Evolutionary conservation across 37 sponge, comb jelly and placozoan species (phyloP), one percentile per base, ranked within the genome.

Genomic region (Oscarella lobularis): DNA sequence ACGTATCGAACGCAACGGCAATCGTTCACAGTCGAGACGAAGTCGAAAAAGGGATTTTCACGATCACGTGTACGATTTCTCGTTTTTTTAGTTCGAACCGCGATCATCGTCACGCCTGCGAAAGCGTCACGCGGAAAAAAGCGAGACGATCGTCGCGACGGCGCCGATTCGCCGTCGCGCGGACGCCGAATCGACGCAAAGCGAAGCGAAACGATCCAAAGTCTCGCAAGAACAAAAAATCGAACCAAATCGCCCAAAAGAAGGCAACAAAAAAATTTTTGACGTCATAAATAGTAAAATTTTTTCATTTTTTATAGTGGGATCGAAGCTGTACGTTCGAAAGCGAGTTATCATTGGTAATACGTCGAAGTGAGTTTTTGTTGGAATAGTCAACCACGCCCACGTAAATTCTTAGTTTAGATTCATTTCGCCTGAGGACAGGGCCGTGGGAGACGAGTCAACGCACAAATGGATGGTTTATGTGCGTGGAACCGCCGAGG

Each of bases 381-480:
- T n/a, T n/a, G n/a, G n/a, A n/a, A n/a, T n/a, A n/a, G n/a, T n/a
- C n/a, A n/a, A n/a, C n/a, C n/a, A n/a, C n/a, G n/a, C n/a, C n/a
- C n/a, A n/a, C n/a, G n/a, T n/a, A n/a, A n/a, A n/a, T n/a, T n/a
- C n/a, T n/a, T n/a, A n/a, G n/a, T 48, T 27, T 20, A 48, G 71
- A 35, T 68, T 68, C 55, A 74, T 74, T 14, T 66, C 55, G 4
- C 4, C 9, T 1, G 75, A 67, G 3, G 73, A 75, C 2, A 41
- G 65, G 36, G 65, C 4, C 1, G 35, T 36, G 35, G 37, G 39
- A 38, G 87, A 89, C 31, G 72, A 72, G 39, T 80, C 90, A 36
- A 92, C 93, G 14, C 93, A 92, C 78, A 92, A 92, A 73, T 92
- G 93, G 93, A 92, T 92, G 93, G 82, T 83, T 14, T 92, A 92